Conservation (phyloP, 2,113 vertebrate genomes). For the Urocitellus parryii region DNA sequence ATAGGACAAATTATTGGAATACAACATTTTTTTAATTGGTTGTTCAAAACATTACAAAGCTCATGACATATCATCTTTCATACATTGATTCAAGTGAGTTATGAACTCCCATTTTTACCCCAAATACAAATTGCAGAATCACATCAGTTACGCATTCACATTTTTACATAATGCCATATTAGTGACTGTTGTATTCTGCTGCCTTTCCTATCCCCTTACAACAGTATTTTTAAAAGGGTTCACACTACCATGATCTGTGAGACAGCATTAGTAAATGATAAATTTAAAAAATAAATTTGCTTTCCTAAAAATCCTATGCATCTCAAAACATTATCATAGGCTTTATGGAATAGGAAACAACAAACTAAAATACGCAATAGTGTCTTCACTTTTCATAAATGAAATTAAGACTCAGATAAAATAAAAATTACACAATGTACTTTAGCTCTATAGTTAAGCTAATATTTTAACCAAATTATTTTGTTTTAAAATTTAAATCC, state of each 20-base stretch:
- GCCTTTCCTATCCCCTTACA: too few species aligned
- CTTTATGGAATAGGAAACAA: conserved; percentile 7
- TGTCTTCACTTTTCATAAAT: background rate
- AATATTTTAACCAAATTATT: conserved; percentile 13
- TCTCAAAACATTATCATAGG: background rate
- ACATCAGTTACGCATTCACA: too few species aligned
- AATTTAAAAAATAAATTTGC: background rate
- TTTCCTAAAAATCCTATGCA: background rate
- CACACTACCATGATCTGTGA: background rate
- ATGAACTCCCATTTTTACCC: too few species aligned
- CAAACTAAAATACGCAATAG: background rate
- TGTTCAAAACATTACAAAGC: too few species aligned
- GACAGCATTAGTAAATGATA: background rate
- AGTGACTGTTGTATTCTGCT: too few species aligned
- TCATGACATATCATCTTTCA: too few species aligned
- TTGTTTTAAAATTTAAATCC: background rate
- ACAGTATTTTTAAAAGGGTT: background rate
- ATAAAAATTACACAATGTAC: background rate
- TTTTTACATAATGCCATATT: too few species aligned
- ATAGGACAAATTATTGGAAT: background rate
- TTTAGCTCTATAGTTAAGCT: background rate
- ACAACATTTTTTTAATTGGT: too few species aligned
- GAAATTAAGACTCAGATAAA: background rate
- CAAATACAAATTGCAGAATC: too few species aligned
- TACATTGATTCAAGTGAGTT: too few species aligned